Conservation (phyloP, 2,797 vertebrate species). For the Pantherophis vulpinus region DNA sequence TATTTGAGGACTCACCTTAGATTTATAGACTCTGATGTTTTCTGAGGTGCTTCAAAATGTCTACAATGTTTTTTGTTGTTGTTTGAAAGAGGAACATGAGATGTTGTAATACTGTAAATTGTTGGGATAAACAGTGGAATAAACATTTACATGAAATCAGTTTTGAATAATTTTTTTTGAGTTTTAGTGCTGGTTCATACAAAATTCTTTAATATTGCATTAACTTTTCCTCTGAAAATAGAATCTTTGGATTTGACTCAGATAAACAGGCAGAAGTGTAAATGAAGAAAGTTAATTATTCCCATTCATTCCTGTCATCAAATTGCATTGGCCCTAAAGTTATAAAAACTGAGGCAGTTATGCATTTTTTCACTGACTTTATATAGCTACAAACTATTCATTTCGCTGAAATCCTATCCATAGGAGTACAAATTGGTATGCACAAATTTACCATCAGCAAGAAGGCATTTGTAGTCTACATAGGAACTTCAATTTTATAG, state of each 20-base stretch:
- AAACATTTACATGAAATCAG: background rate
- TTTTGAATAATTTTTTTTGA: background rate
- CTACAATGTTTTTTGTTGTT: background rate
- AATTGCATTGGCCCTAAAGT: background rate
- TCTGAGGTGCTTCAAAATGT: background rate
- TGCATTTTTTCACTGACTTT: background rate
- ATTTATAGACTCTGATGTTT: background rate
- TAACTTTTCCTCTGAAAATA: background rate
- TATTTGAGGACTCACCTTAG: slow-evolving; percentile 34
- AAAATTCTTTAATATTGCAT: background rate
- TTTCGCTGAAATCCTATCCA: slow-evolving; percentile 2
- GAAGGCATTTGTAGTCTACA: slow-evolving; percentile 27
- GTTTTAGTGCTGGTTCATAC: background rate
- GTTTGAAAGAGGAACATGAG: background rate
- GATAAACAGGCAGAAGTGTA: background rate
- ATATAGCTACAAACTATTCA: slow-evolving; percentile 27
- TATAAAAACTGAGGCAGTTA: background rate
- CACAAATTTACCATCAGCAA: slow-evolving; percentile 33
- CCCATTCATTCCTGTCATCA: background rate
- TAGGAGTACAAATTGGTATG: slow-evolving; percentile 39
- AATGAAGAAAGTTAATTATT: background rate
- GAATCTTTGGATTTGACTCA: background rate
- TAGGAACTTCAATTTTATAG: background rate
- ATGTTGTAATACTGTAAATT: background rate
- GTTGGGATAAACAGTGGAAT: background rate